Percentiles rank a stretch among this genome's conserved stretches.
Evolutionary conservation across 1,140 invertebrate genomes (phyloP).

Genomic region (roundworm (Caenorhabditis elegans)): DNA sequence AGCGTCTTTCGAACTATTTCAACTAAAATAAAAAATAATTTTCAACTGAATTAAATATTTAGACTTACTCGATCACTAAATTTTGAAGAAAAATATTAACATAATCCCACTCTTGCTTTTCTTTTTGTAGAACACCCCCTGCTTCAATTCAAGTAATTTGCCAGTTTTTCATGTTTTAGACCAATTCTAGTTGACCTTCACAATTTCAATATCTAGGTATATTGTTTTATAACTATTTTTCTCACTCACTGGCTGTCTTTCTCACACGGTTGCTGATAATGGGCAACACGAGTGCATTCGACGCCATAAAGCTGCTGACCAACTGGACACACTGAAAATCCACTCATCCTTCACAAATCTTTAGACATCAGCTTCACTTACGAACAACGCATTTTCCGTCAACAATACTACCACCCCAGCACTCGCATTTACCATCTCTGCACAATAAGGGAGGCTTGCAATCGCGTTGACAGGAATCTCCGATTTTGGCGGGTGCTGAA

Average conservation of each 20-base stretch:
- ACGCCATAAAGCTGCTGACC: slow-evolving; percentile 66
- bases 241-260: slow-evolving; percentile 36
- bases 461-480: slow-evolving; percentile 63
- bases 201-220: no score
- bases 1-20: no score
- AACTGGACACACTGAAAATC: slow-evolving; percentile 61
- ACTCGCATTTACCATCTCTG: slow-evolving; percentile 66
- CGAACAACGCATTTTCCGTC: slow-evolving; percentile 64
- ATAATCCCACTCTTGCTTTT: neutral
- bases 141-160: no score
- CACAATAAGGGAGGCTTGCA: slow-evolving; percentile 65
- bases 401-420: slow-evolving; percentile 65
- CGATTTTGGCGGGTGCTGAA: slow-evolving; percentile 64
- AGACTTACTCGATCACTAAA: no score
- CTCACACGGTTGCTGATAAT: slow-evolving; percentile 61
- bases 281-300: slow-evolving; percentile 63
- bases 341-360: neutral
- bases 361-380: slow-evolving; percentile 49
- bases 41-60: no score
- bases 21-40: no score
- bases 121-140: neutral
- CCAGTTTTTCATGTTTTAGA: no score
- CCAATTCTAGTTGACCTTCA: no score
- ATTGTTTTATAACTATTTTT: no score
- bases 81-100: no score